Base-by-base conservation (phyloP, 1,140 invertebrate species). In the Pseudomyrmex flavicornis region DNA sequence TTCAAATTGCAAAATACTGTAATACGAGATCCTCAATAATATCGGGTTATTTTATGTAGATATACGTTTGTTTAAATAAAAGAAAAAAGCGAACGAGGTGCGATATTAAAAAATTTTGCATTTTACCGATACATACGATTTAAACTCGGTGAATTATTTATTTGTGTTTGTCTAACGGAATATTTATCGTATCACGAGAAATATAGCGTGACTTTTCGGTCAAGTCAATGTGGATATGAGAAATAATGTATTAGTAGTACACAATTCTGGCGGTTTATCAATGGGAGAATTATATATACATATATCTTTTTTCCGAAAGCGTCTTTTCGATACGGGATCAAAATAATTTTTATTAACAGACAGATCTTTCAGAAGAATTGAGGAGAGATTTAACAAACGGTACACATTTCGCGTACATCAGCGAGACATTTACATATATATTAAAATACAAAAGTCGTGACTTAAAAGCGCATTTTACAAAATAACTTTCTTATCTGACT, bases 401-500 rank as follows among this genome's bases (percentile, higher is more conserved):
- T 52, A 22, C 46, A 80, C 15, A n/a, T 72, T 72, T 80, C 13
- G 50, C 65, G 8, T 17, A 50, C 12, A 70, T 48, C 5, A 12
- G 44, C 26, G 54, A 46, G 35, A 79, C 44, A 26, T 70, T 59
- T 58, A 79, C 76, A 54, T 80, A 35, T 80, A 35, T 35, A 50
- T 48, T 59, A 72, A 59, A 35, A n/a, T 69, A 44, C 20, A 80
- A 59, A 80, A 58, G 66, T 48, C 9, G 65, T n/a, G 20, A 69
- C 44, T 77, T 72, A 80, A 80, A 26, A 70, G 35, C 59, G 54
- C 54, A 59, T 70, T 72, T 80, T 59, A 70, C 76, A n/a, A 70
- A 58, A 59, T 72, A 80, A 80, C 44, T 66, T 70, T 52, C 66
- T 80, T 80, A 65, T 80, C 54, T 59, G 58, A 54, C 66, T 79